Conservation (phyloP, 2,113 vertebrate species). For the Lontra canadensis region DNA sequence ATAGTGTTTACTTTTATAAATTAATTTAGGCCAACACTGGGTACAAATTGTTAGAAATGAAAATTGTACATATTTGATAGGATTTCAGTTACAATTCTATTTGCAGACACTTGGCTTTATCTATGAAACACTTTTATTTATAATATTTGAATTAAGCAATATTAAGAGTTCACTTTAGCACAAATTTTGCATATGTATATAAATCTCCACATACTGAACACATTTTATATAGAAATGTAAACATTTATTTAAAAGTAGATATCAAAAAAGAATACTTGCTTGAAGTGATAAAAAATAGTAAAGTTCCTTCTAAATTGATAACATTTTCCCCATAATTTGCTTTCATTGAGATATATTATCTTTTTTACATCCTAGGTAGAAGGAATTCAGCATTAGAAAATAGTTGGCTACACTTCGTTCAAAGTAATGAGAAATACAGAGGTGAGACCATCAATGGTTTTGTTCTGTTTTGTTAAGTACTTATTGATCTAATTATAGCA, state of each 20-base stretch:
- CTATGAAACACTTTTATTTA: neutral
- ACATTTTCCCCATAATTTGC: neutral
- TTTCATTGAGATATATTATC: slow-evolving; percentile 76
- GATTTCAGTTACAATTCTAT: neutral
- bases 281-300: slow-evolving; percentile 34
- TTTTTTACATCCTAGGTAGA: slow-evolving; percentile 61
- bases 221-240: slow-evolving; percentile 39
- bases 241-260: slow-evolving; percentile 75
- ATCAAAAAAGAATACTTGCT: slow-evolving; percentile 45
- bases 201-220: slow-evolving; percentile 2
- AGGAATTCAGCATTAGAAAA: slow-evolving; percentile 41
- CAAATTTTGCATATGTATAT: neutral
- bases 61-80: slow-evolving; percentile 8
- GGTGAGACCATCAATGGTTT: neutral
- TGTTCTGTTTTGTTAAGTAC: neutral
- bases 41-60: slow-evolving; percentile 21
- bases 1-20: slow-evolving; percentile 22
- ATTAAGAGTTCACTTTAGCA: neutral
- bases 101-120: neutral
- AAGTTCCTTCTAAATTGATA: neutral
- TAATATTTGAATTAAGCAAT: slow-evolving; percentile 37
- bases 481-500: neutral
- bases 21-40: neutral
- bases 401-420: neutral
- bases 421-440: neutral